These are phyloP conservation scores for Dolichoris vasculosae DNA, from an alignment of 1,140 invertebrate species.

Conservation along the genomic window DNA sequence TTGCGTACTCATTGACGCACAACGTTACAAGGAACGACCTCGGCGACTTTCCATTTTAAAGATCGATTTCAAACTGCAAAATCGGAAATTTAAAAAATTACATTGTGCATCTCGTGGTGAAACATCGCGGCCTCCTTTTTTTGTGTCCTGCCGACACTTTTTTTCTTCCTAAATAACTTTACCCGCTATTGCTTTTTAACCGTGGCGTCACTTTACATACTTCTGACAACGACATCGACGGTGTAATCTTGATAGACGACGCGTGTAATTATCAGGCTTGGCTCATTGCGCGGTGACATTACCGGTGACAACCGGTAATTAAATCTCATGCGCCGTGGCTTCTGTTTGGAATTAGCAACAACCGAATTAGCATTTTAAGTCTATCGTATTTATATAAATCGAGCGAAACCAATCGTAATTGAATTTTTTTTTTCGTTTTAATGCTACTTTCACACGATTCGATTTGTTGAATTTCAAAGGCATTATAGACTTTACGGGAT, in stretches of 20 bases:
- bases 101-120: not conserved
- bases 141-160: not conserved
- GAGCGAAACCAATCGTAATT: not conserved
- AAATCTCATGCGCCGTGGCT: not conserved
- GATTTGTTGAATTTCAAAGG: not conserved
- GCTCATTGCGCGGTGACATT: slow-evolving; percentile 55
- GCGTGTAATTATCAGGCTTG: slow-evolving; percentile 50
- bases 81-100: not conserved
- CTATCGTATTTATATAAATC: not conserved
- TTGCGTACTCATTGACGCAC: no score
- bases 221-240: not conserved
- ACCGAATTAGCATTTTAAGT: not conserved
- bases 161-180: not conserved
- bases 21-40: no score
- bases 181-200: not conserved
- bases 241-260: not conserved
- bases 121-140: not conserved
- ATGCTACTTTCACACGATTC: not conserved
- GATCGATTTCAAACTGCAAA: not conserved
- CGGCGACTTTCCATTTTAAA: not conserved
- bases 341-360: not conserved
- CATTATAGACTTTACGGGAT: not conserved
- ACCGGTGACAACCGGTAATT: slow-evolving; percentile 53
- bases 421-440: not conserved
- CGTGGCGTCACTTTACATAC: not conserved